phyloP scores from a whole-genome alignment of 2,113 vertebrate species.

The Candoia aspera region DNA sequence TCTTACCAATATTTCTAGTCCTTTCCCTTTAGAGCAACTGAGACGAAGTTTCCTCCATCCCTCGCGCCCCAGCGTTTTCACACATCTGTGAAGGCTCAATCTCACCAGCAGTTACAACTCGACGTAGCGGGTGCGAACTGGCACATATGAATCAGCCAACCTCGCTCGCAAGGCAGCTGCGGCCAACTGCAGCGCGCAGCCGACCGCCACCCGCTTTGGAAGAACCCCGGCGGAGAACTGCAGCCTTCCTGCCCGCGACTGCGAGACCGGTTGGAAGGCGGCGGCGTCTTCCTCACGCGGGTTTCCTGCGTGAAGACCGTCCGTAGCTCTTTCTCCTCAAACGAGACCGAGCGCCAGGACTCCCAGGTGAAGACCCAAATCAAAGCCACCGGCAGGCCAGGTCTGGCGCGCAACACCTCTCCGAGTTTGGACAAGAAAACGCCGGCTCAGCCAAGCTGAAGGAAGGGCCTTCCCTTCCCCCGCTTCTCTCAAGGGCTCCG shows the following conservation, averaged over 20 bases:
- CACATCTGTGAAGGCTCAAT: background rate
- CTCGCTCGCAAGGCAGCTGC: background rate
- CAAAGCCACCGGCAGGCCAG: background rate
- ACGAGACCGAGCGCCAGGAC: background rate
- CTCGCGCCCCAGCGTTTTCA: background rate
- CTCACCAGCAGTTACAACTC: background rate
- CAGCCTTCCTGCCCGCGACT: background rate
- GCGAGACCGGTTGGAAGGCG: background rate
- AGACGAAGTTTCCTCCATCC: background rate
- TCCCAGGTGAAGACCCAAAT: background rate
- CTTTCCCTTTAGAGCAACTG: background rate
- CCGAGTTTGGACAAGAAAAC: background rate
- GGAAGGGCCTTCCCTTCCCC: background rate
- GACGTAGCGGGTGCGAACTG: background rate
- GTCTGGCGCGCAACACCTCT: background rate
- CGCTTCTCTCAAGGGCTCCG: constrained; percentile 32
- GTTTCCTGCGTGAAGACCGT: background rate
- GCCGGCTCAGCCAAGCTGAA: background rate
- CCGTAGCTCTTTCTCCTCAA: background rate
- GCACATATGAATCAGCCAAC: background rate
- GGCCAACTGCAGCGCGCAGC: background rate
- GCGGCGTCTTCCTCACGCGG: background rate
- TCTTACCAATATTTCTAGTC: background rate
- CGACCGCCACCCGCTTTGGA: background rate
- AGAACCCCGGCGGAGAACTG: background rate